Evolutionary conservation across 2,113 vertebrate species (phyloP).

Genomic region (Oenanthe melanoleuca): DNA sequence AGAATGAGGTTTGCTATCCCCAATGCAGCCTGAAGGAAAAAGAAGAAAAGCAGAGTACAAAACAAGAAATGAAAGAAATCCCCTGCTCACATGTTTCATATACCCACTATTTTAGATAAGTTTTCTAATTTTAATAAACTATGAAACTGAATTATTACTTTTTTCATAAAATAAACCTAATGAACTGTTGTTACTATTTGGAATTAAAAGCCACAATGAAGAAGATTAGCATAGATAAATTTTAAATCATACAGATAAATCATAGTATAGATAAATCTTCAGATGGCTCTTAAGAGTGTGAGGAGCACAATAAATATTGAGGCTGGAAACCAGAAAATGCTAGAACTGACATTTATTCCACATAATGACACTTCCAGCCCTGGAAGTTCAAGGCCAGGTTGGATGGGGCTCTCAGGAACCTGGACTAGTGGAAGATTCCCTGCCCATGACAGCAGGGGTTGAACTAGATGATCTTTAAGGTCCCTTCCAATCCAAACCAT

Average conservation of each 20-base stretch:
- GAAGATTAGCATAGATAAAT: not conserved
- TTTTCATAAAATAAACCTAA: not conserved
- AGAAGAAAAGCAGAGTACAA: not conserved
- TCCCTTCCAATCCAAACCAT: not conserved
- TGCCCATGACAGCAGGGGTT: not conserved
- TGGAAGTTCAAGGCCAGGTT: not conserved
- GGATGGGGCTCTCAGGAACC: not conserved
- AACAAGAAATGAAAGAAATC: not conserved
- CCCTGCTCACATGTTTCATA: not conserved
- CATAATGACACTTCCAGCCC: not conserved
- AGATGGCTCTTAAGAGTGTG: not conserved
- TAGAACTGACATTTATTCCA: not conserved
- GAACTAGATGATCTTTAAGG: not conserved
- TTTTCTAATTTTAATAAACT: not conserved
- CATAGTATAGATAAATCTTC: not conserved
- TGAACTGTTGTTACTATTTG: not conserved
- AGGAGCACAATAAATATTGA: not conserved
- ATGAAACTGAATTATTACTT: not conserved
- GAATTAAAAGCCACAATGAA: not conserved
- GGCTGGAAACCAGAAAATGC: not conserved
- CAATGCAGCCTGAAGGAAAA: conserved; percentile 86
- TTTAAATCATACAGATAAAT: not conserved
- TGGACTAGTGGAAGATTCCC: not conserved
- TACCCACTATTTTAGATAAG: not conserved
- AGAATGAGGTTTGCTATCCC: conserved; percentile 92